Base-by-base conservation (phyloP, 2,888 invertebrate species). In the Hypena proboscidalis region DNA sequence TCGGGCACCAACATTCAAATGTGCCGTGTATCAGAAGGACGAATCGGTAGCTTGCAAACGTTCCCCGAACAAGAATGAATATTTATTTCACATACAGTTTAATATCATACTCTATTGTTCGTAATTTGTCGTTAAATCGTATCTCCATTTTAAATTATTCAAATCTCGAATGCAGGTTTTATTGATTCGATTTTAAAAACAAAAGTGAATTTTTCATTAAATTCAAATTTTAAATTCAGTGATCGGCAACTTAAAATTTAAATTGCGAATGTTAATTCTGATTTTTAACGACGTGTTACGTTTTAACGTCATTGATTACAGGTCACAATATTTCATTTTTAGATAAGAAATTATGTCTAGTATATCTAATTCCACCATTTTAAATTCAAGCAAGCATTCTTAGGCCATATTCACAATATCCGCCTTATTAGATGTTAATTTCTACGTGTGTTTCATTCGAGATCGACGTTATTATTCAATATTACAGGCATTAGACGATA, bases 1-100 rank as follows among this genome's bases (percentile, higher is more conserved):
- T 88, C 88, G 74, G 79, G 65, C 47, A 43, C 51, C 52, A 63
- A 73, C 75, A 89, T 89, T 88, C 82, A 85, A 88, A 86, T 85
- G 79, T 66, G 70, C 32, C 46, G 27, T 68, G 74, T 87, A 88
- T 88, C 88, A 69, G 63, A 51, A 54, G 68, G 69, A 75, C 74
- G 74, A 74, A 88, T 89, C 88, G 75, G 66, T 58, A 61, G 57
- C 67, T 53, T 49, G 42, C 55, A 47, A n/a, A 49, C 55, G 67
- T 74, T 77, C 80, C 69, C 66, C 70, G 82, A 76, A 80, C 69
- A 67, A 54, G 76, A 74, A 88, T 89, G 87, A 88, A 89, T 89
- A 88, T 89, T 86, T 87, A 89, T 88, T 82, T 80, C 53, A 72
- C 72, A 74, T 74, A 68, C 65, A 69, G 61, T 71, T 77, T 76